phyloP scores from a whole-genome alignment of 2,888 invertebrate genomes.

The Epirrhoe alternata region DNA sequence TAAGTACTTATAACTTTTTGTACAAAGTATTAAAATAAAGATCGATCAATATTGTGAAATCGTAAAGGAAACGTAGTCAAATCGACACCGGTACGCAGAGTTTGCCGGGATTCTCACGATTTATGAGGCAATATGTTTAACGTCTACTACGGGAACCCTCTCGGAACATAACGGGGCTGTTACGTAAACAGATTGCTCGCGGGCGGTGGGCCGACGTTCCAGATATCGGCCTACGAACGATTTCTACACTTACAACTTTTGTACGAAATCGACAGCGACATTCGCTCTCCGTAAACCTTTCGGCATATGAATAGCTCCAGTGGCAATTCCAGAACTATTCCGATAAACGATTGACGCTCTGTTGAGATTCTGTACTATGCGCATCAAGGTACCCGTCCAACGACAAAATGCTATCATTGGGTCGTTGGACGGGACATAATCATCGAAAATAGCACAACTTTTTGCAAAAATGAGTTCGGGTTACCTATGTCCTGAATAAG shows the following conservation, averaged over 20 bases:
- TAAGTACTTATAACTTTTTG: constrained; percentile 23
- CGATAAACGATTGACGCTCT: constrained; percentile 40
- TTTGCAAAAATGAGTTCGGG: too few species aligned
- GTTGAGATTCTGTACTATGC: constrained; percentile 37
- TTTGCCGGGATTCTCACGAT: constrained; percentile 82
- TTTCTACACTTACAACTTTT: constrained; percentile 70
- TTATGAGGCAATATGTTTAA: constrained; percentile 86
- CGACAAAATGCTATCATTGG: too few species aligned
- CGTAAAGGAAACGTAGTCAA: constrained; percentile 82
- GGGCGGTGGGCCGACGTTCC: constrained; percentile 70
- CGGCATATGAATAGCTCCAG: constrained; percentile 53
- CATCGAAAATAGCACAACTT: too few species aligned
- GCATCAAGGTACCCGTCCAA: too few species aligned
- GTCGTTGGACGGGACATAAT: too few species aligned
- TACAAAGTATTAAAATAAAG: constrained; percentile 47
- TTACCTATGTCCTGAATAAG: too few species aligned
- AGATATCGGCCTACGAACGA: constrained; percentile 76
- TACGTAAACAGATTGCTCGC: constrained; percentile 84
- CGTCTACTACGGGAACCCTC: constrained; percentile 83
- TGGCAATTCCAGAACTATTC: constrained; percentile 49
- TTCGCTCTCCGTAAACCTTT: constrained; percentile 58
- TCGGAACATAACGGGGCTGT: constrained; percentile 83
- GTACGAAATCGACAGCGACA: constrained; percentile 60
- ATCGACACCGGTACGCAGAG: constrained; percentile 79
- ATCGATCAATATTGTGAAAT: constrained; percentile 75